phyloP scores from a whole-genome alignment of 2,113 vertebrate species.

The Nyctereutes procyonoides region DNA sequence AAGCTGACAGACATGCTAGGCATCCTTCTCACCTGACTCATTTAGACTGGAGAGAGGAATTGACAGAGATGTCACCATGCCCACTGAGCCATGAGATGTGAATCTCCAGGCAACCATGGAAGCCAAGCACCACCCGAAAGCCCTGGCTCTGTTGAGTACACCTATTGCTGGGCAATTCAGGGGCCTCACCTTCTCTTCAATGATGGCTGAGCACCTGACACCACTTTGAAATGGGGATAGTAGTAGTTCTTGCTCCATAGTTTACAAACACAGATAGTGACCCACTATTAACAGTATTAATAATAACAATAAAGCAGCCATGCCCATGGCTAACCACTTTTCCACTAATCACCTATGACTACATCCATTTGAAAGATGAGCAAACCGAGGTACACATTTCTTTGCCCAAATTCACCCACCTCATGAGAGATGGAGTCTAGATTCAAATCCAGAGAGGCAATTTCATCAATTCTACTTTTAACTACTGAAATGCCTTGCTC shows the following conservation, averaged over 20 bases:
- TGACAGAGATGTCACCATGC: background rate
- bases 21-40: background rate
- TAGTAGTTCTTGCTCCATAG: background rate
- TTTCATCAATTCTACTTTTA: background rate
- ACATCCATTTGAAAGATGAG: background rate
- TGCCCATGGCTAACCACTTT: rapidly evolving
- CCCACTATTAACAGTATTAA: no score
- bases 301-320: background rate
- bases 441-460: background rate
- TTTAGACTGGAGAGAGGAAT: background rate
- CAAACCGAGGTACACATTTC: background rate
- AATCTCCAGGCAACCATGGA: background rate
- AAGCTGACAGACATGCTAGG: background rate
- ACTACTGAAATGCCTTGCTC: background rate
- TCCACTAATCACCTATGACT: background rate
- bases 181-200: background rate
- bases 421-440: background rate
- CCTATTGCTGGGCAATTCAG: rapidly evolving
- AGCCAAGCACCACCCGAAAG: background rate
- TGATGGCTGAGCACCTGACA: background rate
- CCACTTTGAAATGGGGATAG: background rate
- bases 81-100: background rate
- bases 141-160: background rate
- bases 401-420: background rate
- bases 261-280: rapidly evolving